phyloP scores from a whole-genome alignment of 2,113 vertebrate genomes.

The Myotis yumanensis region DNA sequence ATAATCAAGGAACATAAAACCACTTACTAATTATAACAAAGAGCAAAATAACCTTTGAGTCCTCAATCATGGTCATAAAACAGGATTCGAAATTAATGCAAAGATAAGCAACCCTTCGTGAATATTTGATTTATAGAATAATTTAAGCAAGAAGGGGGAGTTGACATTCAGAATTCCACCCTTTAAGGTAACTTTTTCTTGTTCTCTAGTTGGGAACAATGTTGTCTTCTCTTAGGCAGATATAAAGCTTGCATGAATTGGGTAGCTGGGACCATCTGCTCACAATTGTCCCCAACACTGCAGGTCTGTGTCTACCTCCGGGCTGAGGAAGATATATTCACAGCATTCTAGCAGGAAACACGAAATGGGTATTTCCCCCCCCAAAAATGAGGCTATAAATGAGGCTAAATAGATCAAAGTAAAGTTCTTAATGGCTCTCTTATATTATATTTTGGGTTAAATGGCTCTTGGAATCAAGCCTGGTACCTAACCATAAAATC shows the following conservation, averaged over 20 bases:
- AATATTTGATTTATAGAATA: constrained; percentile 1
- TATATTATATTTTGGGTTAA: constrained; percentile 9
- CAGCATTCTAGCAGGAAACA: not conserved
- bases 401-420: not conserved
- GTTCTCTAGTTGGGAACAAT: not conserved
- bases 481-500: not conserved
- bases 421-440: not conserved
- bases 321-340: not conserved
- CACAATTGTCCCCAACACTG: not conserved
- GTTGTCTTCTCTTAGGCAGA: not conserved
- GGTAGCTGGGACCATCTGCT: too few relatives aligned
- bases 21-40: constrained; percentile 42
- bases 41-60: not conserved
- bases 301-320: not conserved
- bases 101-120: not conserved
- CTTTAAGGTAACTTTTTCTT: not conserved
- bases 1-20: constrained; percentile 52
- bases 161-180: not conserved
- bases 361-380: not conserved
- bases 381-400: not conserved
- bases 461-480: not conserved
- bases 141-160: not conserved
- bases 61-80: constrained; percentile 30
- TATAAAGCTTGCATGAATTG: not conserved
- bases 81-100: constrained; percentile 22